These are phyloP conservation scores for Pteropus alecto DNA, from an alignment of 2,113 vertebrate species.

Conservation along the genomic window DNA sequence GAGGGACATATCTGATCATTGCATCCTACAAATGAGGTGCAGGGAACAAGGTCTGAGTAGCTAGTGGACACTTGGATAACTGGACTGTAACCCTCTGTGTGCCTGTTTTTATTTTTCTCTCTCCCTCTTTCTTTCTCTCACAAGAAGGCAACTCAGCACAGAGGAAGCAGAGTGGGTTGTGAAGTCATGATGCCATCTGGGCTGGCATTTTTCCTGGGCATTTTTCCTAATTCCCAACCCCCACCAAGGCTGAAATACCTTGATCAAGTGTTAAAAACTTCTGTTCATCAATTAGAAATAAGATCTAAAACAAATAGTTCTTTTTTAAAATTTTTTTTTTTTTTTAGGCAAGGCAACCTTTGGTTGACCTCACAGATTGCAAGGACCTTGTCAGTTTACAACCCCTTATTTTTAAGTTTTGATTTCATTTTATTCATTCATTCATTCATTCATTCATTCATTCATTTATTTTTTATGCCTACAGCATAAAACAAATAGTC, in stretches of 20 bases:
- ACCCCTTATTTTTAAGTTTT: no score
- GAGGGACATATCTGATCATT: background rate
- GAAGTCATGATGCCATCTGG: background rate
- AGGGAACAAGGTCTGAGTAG: background rate
- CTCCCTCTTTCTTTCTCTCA: background rate
- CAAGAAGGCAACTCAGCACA: background rate
- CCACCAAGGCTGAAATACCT: background rate
- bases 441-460: no score
- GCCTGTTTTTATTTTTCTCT: background rate
- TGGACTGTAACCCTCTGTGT: background rate
- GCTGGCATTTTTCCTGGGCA: background rate
- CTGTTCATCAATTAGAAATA: slow-evolving; percentile 3
- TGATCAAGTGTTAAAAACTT: background rate
- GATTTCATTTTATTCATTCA: no score
- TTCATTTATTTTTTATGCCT: no score
- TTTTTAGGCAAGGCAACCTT: no score
- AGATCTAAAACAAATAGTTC: background rate
- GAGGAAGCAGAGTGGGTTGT: background rate
- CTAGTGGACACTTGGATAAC: background rate
- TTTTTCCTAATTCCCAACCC: background rate
- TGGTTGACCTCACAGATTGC: no score
- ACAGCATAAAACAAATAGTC: background rate
- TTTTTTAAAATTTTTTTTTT: no score
- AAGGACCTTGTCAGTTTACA: no score
- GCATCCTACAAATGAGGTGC: background rate